Conservation (phyloP, 2,888 invertebrate species). For the Andrena camellia region DNA sequence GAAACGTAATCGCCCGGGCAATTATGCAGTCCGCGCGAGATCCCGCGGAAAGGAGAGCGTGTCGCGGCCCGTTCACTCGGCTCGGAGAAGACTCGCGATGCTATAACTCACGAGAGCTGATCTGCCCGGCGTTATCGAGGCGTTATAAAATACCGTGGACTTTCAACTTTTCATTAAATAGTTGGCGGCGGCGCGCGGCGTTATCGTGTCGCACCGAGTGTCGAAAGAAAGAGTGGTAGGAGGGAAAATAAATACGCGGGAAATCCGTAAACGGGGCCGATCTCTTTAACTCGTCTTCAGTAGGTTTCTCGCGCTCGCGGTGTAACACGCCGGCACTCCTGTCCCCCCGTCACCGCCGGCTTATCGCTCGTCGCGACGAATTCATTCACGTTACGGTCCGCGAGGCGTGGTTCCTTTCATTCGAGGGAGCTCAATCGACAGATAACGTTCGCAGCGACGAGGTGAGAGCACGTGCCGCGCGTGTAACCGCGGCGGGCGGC, state of each 20-base stretch:
- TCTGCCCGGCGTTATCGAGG: conserved; percentile 46
- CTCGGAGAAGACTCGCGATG: background rate
- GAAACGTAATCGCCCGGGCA: background rate
- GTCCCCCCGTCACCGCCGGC: background rate
- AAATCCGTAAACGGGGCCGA: conserved; percentile 10
- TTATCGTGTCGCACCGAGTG: conserved; percentile 35
- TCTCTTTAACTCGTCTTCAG: conserved; percentile 40
- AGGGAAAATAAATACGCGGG: conserved; percentile 45
- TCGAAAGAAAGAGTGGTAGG: conserved; percentile 21
- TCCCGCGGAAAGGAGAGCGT: background rate
- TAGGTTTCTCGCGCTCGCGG: conserved; percentile 21
- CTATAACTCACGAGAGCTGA: conserved; percentile 30
- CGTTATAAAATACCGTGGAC: conserved; percentile 55
- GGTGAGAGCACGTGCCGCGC: conserved; percentile 33
- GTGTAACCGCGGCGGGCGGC: background rate
- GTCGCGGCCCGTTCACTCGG: background rate
- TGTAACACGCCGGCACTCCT: conserved; percentile 16
- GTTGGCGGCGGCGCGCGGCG: background rate
- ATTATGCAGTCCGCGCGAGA: background rate
- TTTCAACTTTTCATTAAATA: conserved; percentile 57
- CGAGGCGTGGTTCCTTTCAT: conserved; percentile 9
- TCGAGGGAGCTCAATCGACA: conserved; percentile 11
- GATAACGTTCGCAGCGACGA: conserved; percentile 24
- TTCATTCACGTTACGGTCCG: conserved; percentile 32
- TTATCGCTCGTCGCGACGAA: conserved; percentile 11